These are phyloP conservation scores for Orius laevigatus DNA, from an alignment of 1,140 invertebrate genomes.

Conservation along the genomic window DNA sequence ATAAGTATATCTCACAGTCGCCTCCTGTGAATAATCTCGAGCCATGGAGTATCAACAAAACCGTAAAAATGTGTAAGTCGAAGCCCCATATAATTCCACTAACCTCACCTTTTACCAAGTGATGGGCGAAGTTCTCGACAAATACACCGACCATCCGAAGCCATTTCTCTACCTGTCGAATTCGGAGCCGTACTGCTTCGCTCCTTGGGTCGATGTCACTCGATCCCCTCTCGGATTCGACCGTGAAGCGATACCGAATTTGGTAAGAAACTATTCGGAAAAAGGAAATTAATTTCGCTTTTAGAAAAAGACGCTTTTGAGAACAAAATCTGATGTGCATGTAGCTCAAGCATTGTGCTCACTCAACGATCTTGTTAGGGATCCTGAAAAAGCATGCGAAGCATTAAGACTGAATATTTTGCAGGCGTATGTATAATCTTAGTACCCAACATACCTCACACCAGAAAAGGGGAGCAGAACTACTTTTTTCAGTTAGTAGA, in stretches of 20 bases:
- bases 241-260: conserved; percentile 11
- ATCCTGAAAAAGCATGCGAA: conserved; percentile 15
- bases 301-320: conserved; percentile 11
- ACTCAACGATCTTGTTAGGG: conserved; percentile 9
- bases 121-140: too few species aligned
- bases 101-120: too few species aligned
- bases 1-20: too few species aligned
- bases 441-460: too few species aligned
- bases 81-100: too few species aligned
- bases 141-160: background rate
- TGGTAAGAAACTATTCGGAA: conserved; percentile 4
- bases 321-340: conserved; percentile 1
- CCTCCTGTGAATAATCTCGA: too few species aligned
- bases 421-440: conserved; percentile 9
- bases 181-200: conserved; percentile 7
- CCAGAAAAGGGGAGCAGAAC: background rate
- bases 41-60: too few species aligned
- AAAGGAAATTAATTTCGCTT: background rate
- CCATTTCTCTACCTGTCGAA: conserved; percentile 2
- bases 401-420: conserved; percentile 11
- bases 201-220: conserved; percentile 9
- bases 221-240: conserved; percentile 8
- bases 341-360: conserved; percentile 6
- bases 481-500: background rate
- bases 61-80: too few species aligned